A percentile compares a stretch with the other conserved stretches of the same genome.
These are phyloP conservation scores for Stegastes partitus DNA, from an alignment of 2,113 vertebrate species.

Conservation along the genomic window DNA sequence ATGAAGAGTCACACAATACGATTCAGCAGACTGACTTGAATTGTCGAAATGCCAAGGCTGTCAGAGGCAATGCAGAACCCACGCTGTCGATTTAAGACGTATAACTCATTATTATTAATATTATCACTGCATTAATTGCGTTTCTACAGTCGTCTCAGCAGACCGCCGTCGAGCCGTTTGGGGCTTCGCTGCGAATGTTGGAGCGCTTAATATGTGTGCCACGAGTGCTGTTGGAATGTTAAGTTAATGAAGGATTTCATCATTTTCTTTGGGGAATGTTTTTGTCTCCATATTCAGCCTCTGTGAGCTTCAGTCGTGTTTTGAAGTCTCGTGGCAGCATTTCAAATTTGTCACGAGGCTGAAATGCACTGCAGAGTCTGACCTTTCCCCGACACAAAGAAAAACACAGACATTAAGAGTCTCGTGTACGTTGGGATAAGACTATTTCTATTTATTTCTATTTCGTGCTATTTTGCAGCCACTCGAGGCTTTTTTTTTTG, in stretches of 20 bases:
- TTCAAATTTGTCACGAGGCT: constrained; percentile 11
- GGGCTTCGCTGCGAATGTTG: constrained; percentile 24
- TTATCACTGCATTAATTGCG: constrained; percentile 36
- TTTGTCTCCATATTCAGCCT: background rate
- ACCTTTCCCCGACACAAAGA: constrained; percentile 1
- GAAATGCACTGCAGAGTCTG: background rate
- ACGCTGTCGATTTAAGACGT: constrained; percentile 42
- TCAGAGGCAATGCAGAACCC: constrained; percentile 16
- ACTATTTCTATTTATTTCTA: too few relatives aligned
- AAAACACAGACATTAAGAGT: background rate
- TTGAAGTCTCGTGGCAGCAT: constrained; percentile 28
- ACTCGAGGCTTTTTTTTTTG: background rate
- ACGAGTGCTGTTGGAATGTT: constrained; percentile 24
- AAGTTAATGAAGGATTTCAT: constrained; percentile 46
- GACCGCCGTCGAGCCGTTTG: constrained; percentile 17
- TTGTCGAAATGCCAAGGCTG: constrained; percentile 14
- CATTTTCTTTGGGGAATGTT: constrained; percentile 6
- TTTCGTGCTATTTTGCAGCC: constrained; percentile 10
- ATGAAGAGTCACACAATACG: constrained; percentile 14
- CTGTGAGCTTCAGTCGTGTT: background rate
- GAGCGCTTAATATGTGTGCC: constrained; percentile 22
- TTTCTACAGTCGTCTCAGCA: constrained; percentile 36
- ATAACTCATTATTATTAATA: constrained; percentile 32
- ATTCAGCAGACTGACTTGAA: constrained; percentile 22
- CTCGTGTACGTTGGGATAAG: background rate